Percentiles rank a stretch among this genome's conserved stretches.
Conservation (phyloP, 2,888 invertebrate species). For the Tridacna crocea region DNA sequence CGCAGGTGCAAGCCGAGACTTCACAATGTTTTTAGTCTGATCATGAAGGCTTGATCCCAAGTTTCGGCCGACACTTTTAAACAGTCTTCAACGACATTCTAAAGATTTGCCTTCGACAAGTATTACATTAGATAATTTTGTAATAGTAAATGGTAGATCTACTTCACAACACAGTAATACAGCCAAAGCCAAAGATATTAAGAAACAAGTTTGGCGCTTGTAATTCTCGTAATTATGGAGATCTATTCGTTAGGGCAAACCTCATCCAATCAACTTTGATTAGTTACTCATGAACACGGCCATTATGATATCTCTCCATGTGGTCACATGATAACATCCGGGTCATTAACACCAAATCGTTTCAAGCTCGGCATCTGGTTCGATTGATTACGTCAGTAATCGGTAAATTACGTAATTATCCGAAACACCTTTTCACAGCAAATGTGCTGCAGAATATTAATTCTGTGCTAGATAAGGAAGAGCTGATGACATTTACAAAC, state of each 20-base stretch:
- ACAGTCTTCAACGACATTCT: no score
- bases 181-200: no score
- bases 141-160: no score
- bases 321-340: slow-evolving; percentile 51
- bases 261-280: slow-evolving; percentile 4
- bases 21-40: no score
- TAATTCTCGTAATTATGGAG: background rate
- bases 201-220: background rate
- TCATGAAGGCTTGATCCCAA: no score
- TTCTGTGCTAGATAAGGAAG: slow-evolving; percentile 1
- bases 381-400: slow-evolving; percentile 49
- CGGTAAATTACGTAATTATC: slow-evolving; percentile 49
- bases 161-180: no score
- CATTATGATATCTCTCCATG: slow-evolving; percentile 35
- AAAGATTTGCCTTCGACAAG: no score
- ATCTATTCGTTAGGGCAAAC: background rate
- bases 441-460: slow-evolving; percentile 25
- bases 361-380: slow-evolving; percentile 48
- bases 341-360: slow-evolving; percentile 40
- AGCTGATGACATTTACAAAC: slow-evolving; percentile 7
- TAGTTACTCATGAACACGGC: slow-evolving; percentile 17
- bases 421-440: slow-evolving; percentile 21
- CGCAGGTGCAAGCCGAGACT: no score
- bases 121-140: no score
- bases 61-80: no score